Evolutionary conservation across 2,797 vertebrate species (phyloP).

Genomic region (Muscicapa comitata): DNA sequence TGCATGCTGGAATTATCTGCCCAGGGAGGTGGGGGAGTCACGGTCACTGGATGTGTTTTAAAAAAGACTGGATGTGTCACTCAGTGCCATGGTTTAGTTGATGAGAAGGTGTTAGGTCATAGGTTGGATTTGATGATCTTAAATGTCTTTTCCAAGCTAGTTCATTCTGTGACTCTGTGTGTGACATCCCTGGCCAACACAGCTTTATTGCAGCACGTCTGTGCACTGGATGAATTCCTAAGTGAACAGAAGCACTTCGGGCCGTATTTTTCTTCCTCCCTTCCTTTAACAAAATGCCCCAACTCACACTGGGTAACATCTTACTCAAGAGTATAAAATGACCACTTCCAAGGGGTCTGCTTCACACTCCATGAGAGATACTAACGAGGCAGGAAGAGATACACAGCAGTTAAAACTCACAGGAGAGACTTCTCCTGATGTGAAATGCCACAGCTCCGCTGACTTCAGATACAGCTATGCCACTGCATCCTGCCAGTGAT

Average conservation of each 20-base stretch:
- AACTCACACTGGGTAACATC: background rate
- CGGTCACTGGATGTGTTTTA: rapidly evolving
- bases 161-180: background rate
- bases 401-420: background rate
- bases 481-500: background rate
- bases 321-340: background rate
- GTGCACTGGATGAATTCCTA: background rate
- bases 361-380: background rate
- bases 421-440: background rate
- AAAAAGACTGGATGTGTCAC: too few relatives aligned
- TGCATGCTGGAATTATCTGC: too few relatives aligned
- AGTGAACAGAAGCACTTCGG: background rate
- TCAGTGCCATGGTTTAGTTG: background rate
- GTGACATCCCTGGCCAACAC: background rate
- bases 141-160: background rate
- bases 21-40: too few relatives aligned
- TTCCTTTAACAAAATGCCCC: background rate
- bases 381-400: background rate
- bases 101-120: background rate
- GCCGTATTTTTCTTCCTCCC: background rate
- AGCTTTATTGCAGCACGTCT: background rate
- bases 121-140: background rate
- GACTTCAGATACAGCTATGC: background rate
- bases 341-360: background rate
- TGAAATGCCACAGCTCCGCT: background rate